Base-by-base conservation (phyloP, 2,113 vertebrate genomes). In the Malurus melanocephalus region DNA sequence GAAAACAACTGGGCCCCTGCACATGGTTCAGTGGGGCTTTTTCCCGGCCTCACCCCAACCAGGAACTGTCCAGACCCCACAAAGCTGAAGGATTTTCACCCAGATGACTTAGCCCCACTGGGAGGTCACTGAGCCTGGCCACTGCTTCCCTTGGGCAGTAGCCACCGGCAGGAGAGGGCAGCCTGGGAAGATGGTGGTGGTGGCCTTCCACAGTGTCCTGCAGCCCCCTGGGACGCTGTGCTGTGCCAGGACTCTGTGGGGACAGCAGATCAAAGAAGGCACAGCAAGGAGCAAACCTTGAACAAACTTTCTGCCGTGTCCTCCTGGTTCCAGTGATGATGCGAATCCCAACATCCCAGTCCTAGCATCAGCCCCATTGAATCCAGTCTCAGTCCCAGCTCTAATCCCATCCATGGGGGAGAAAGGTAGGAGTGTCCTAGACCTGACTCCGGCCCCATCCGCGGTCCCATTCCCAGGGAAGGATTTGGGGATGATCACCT, bases 21-120 rank as follows among this genome's bases (percentile, higher is more conserved):
- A 26, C 4, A 0, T 1, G 24, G 28, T 23, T 33, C 7, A 0
- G 2, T 27, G 52, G 21, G 27, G 33, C 52, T 30, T 30, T 7
- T 12, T 74, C 53, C 22, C 0, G 0, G 61, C 32, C 26, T 17
- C 52, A 45, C 18, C 46, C 49, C 40, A 24, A 6, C 24, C 76
- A 52, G 61, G 48, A 82, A 13, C 8, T 21, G 35, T 35, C n/a
- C 65, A 64, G 18, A 4, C 1, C 6, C 24, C 14, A 26, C 18
- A 26, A 0, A 28, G 7, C 2, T 13, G 45, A 43, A 19, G 13
- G 27, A 1, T 48, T 67, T 59, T 59, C 7, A 6, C 27, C 16
- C 49, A 30, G 3, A 16, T 18, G 33, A 32, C 21, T 6, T 21
- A 86, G 2, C 2, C 10, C 46, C 49, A 10, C 30, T 11, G 35